Evolutionary conservation across 2,113 vertebrate species (phyloP).

Genomic region (Potamarius usumacintae): DNA sequence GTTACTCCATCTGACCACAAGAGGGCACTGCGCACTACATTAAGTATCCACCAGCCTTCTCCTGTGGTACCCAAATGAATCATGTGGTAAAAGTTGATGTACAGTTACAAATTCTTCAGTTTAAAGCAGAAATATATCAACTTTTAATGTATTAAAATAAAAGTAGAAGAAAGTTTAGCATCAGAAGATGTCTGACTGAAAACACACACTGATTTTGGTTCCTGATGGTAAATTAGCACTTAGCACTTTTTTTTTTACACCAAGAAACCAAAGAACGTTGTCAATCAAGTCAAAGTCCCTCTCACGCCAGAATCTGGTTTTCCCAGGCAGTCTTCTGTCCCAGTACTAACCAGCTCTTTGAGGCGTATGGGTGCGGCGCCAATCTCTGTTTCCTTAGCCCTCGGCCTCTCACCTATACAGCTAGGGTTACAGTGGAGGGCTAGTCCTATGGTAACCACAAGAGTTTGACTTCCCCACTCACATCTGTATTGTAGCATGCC

Average conservation of each 20-base stretch:
- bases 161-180: neutral
- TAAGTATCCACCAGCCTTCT: neutral
- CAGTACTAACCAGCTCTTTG: too few species aligned
- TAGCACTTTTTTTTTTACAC: too few species aligned
- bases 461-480: too few species aligned
- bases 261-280: neutral
- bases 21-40: slow-evolving; percentile 8
- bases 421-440: too few species aligned
- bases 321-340: too few species aligned
- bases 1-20: neutral
- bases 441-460: too few species aligned
- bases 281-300: neutral
- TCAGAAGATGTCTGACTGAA: neutral
- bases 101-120: neutral
- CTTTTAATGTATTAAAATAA: neutral
- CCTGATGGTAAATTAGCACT: neutral
- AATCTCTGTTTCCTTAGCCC: too few species aligned
- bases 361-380: too few species aligned
- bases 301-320: too few species aligned
- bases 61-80: neutral
- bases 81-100: neutral
- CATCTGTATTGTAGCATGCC: too few species aligned
- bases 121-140: neutral
- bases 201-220: neutral
- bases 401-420: too few species aligned